Evolutionary conservation across 2,113 vertebrate species (phyloP), one percentile per base, ranked within the genome.

Genomic region (Nematolebias whitei): DNA sequence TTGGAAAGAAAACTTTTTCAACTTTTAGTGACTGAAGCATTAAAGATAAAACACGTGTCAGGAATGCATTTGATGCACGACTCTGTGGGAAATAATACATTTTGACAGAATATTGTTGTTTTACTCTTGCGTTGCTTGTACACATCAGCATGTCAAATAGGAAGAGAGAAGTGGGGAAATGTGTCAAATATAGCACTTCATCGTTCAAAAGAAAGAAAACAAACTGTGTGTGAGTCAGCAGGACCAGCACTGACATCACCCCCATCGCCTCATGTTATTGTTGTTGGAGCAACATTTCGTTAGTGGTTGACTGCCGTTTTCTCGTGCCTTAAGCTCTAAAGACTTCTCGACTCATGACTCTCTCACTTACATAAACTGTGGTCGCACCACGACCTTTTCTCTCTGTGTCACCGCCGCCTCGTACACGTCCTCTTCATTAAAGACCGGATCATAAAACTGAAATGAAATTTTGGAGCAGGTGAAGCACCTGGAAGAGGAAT

Each of bases 311-410:
- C 66, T 70, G 70, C 9, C 16, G 68, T 73, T 72, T 64, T 71
- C 55, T 73, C 26, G 15, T 26, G 65, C 74, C 71, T 64, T 55
- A 57, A 74, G 64, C 61, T 71, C 62, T 49, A 1, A 52, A 47
- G 43, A 61, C 44, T 57, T 61, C 49, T 74, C 76, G 45, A 73
- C 57, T 60, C 55, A 62, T 74, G 49, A 78, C 58, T 40, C 4
- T 59, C 51, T 59, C 54, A 69, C 76, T 86, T 86, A 78, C 38
- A 78, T 76, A 85, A 84, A 83, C 70, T 51, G 19, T 52, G 55
- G 65, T 69, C 52, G 55, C 12, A 61, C 58, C 56, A 3, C 55
- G 26, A 57, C 50, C 73, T 68, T 39, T 52, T 63, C 16, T 57
- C 49, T 44, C 52, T 24, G 48, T 61, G 45, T 41, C 47, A n/a